phyloP scores from a whole-genome alignment of 2,113 vertebrate genomes.

The Nipponia nippon region DNA sequence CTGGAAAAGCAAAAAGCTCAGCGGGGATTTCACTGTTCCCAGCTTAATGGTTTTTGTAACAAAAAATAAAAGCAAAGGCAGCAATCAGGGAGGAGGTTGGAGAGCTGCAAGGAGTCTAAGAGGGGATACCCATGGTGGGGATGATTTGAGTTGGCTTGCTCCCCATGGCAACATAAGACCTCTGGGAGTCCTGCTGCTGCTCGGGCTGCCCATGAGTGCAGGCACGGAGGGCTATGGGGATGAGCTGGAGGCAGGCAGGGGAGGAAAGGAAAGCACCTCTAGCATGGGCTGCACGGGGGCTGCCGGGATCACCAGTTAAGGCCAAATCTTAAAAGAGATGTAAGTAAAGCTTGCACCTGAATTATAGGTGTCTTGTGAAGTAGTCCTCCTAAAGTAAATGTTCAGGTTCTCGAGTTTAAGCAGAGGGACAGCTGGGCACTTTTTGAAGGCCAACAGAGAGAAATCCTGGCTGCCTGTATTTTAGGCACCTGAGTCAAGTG shows the following conservation, averaged over 20 bases:
- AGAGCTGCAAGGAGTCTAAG: background rate
- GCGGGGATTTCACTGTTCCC: background rate
- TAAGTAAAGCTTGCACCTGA: background rate
- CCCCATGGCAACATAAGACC: background rate
- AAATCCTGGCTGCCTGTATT: background rate
- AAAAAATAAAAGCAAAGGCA: conserved; percentile 8
- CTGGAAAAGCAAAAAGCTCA: background rate
- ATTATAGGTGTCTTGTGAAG: background rate
- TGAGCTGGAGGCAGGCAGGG: background rate
- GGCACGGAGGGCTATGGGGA: background rate
- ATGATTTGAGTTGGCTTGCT: background rate
- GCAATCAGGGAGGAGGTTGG: background rate
- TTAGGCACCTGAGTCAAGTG: background rate
- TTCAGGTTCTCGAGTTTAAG: background rate
- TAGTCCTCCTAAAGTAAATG: background rate
- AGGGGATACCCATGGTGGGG: accelerated
- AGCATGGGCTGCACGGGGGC: background rate
- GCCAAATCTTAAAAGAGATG: background rate
- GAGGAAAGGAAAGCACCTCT: background rate
- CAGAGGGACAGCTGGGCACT: background rate
- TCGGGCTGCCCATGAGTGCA: accelerated
- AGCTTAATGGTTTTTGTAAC: conserved; percentile 1
- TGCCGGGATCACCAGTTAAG: background rate
- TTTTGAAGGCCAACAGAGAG: background rate
- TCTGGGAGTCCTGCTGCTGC: background rate